Base-by-base conservation (phyloP, 2,888 invertebrate species). In the Cheilosia urbana region DNA sequence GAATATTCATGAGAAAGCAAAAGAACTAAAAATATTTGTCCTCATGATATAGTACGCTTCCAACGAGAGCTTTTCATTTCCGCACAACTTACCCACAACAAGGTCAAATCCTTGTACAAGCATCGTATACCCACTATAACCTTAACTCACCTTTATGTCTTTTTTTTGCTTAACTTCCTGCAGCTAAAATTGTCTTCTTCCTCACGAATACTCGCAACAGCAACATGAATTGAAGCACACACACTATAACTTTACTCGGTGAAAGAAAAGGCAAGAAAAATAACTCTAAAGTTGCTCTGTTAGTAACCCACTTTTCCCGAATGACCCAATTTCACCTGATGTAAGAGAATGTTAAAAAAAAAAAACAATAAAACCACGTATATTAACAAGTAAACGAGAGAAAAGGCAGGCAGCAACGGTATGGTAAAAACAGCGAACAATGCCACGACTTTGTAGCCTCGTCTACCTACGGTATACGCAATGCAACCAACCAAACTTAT, bases 241-340 rank as follows among this genome's bases (percentile, higher is more conserved):
- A 40, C 11, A 11, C 40, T n/a, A n/a, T 6, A 4, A 17, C n/a
- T n/a, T 2, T 4, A 45, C n/a, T 4, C 45, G 1, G 4, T 45
- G n/a, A 17, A 45, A 45, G 45, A 45, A n/a, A 15, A 15, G 40
- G 40, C 4, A 11, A 40, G n/a, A 45, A 45, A 45, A n/a, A 45
- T n/a, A 45, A 4, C 15, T n/a, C 0, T 27, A 27, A 45, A 45
- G n/a, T 45, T 49, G 17, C 49, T 49, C 21, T 3, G 49, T 57
- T 30, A 49, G 34, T 71, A 58, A 58, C 58, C 69, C 49, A 71
- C 71, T 60, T 71, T 69, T 71, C 37, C 71, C 60, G 40, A 27
- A 24, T 71, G 71, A 71, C 71, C 58, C 40, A 71, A 71, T 71
- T 71, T 60, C 49, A 49, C 60, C 60, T 71, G 24, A 30, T 30